These are phyloP conservation scores for Dermatemys mawii DNA, from an alignment of 2,113 vertebrate species.

Conservation along the genomic window DNA sequence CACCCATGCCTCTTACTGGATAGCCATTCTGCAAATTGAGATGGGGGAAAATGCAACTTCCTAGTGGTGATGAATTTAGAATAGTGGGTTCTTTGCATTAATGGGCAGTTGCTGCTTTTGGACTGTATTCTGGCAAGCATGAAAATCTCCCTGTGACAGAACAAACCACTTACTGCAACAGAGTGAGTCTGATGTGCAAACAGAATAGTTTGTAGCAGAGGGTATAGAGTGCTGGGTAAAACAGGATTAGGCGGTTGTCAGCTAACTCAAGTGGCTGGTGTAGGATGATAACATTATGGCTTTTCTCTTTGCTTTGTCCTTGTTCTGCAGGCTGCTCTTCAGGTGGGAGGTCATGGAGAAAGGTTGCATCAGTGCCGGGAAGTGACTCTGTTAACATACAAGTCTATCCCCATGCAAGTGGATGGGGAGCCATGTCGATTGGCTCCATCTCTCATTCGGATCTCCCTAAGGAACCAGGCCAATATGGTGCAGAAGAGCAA, in stretches of 20 bases:
- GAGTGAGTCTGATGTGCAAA: not conserved
- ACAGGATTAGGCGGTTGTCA: not conserved
- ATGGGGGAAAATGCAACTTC: not conserved
- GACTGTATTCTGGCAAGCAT: not conserved
- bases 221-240: not conserved
- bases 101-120: not conserved
- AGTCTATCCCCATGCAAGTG: conserved; percentile 88
- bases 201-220: not conserved
- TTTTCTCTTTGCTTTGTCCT: not conserved
- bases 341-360: conserved; percentile 85
- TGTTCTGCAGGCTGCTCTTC: conserved; percentile 79
- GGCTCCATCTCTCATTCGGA: conserved; percentile 82
- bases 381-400: conserved; percentile 83
- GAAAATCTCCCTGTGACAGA: not conserved
- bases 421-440: conserved; percentile 84
- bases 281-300: not conserved
- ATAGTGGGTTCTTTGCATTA: not conserved
- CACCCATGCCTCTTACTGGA: not conserved
- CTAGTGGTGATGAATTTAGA: not conserved
- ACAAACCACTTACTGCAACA: not conserved
- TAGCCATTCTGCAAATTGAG: not conserved
- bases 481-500: conserved; percentile 90
- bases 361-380: conserved; percentile 86
- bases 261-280: not conserved
- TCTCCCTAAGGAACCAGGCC: conserved; percentile 85